These are phyloP conservation scores for Metalampra italica DNA, from an alignment of 2,888 invertebrate species.

Conservation along the genomic window DNA sequence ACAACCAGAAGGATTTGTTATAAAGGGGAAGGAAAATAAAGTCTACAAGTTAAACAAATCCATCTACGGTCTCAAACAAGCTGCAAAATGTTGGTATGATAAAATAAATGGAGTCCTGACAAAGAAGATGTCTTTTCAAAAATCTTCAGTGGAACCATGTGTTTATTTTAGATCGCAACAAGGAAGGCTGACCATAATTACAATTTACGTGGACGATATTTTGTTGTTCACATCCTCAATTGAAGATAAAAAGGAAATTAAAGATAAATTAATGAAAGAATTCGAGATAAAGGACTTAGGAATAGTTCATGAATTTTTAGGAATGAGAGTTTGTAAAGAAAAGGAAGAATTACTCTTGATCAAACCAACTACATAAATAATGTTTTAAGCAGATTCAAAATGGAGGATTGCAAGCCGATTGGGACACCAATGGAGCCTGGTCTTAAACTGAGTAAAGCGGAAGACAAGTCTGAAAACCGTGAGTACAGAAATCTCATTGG, in stretches of 20 bases:
- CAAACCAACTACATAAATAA: constrained; percentile 3
- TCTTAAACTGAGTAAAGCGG: no score
- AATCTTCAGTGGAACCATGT: constrained; percentile 12
- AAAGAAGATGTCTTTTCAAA: constrained; percentile 4
- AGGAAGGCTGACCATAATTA: constrained; percentile 1
- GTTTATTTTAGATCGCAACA: constrained; percentile 5
- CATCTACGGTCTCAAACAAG: constrained; percentile 13
- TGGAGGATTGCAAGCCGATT: constrained; percentile 10
- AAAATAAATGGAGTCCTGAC: constrained; percentile 12
- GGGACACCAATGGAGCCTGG: no score
- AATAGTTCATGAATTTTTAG: constrained; percentile 5
- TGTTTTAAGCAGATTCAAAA: constrained; percentile 1
- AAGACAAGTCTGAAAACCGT: no score
- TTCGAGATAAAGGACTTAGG: constrained; percentile 19
- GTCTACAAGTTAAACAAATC: constrained; percentile 13
- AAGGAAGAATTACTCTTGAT: constrained; percentile 1
- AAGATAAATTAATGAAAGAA: constrained; percentile 10
- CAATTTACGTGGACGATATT: constrained; percentile 17
- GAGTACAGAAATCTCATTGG: constrained; percentile 11
- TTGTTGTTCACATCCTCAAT: constrained; percentile 2
- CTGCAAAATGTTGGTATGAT: constrained; percentile 6
- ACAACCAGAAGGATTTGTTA: constrained; percentile 15
- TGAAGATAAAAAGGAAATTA: constrained; percentile 8
- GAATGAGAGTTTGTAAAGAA: constrained; percentile 9
- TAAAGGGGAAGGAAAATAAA: constrained; percentile 5